phyloP scores from a whole-genome alignment of 2,113 vertebrate species.

The Arenaria interpres region DNA sequence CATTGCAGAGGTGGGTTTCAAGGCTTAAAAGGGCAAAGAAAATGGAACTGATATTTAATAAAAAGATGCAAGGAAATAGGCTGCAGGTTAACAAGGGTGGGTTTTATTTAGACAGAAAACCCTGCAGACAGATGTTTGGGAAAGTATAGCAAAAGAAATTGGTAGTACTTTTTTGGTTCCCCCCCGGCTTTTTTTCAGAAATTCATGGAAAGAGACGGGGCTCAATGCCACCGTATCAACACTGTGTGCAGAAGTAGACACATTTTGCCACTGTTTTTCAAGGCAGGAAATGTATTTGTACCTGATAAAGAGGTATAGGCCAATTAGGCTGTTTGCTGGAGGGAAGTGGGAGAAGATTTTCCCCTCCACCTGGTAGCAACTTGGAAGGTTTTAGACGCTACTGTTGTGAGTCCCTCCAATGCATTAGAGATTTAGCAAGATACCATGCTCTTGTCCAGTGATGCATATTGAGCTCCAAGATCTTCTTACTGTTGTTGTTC shows the following conservation, averaged over 20 bases:
- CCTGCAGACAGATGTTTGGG: neutral
- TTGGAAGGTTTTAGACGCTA: neutral
- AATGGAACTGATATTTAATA: neutral
- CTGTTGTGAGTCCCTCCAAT: neutral
- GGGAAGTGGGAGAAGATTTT: neutral
- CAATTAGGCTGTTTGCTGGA: neutral
- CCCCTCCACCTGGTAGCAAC: neutral
- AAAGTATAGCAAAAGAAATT: neutral
- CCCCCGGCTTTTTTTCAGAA: neutral
- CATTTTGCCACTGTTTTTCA: neutral
- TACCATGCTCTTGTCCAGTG: neutral
- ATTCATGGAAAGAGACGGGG: neutral
- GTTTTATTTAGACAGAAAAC: neutral
- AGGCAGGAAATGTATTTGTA: neutral
- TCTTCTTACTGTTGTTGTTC: neutral
- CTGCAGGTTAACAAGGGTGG: neutral
- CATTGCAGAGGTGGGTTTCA: neutral
- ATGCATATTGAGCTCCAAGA: neutral
- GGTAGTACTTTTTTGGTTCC: accelerated
- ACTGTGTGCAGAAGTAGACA: neutral
- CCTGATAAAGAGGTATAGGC: neutral
- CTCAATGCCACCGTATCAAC: neutral
- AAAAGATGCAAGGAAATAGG: neutral
- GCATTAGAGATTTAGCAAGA: neutral
- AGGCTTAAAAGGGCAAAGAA: neutral